Evolutionary conservation across 2,113 vertebrate species (phyloP), one percentile per base, ranked within the genome.

Genomic region (Callochromis pleurospilus): DNA sequence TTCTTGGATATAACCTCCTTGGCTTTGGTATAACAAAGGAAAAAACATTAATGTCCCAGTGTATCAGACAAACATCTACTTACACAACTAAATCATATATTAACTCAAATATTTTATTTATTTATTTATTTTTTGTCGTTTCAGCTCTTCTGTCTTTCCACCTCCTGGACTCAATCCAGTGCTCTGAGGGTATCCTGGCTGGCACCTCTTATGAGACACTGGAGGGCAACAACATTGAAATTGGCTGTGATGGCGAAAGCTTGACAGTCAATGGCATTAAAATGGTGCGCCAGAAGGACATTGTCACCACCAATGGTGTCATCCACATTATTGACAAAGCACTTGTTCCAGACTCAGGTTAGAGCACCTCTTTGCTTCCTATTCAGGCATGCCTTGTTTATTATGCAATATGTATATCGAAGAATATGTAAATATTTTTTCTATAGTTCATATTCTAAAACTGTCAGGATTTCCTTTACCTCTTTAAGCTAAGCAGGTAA

Each of bases 271-370:
- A 99, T 6, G 99, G 98, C 13, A 87, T 98, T 82, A 98, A 98
- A 94, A 98, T 99, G 97, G 98, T 99, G 42, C 96, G 94, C 82
- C 97, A 97, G 88, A 99, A 99, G 95, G 99, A 99, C 86, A 99
- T 99, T 36, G 97, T 99, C 83, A 97, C 98, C 80, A 97, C 92
- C 90, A 99, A 99, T 7, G 99, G 99, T 0, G 98, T 99, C 82
- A 97, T 99, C 91, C 99, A 99, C 87, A 92, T 99, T 62, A 98
- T 99, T 75, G 97, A 98, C 84, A 38, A 97, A 93, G 98, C 99
- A 56, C 95, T 99, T 47, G 97, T 99, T 94, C 99, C 98, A 77
- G 97, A 99, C 91, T 99, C 98, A 90, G 98, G 99, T 99, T 82
- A 97, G 97, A 87, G 26, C 13, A 83, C 54, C 6, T n/a, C 3